Evolutionary conservation across 1,140 invertebrate species (phyloP).

Genomic region (Bombus vancouverensis): DNA sequence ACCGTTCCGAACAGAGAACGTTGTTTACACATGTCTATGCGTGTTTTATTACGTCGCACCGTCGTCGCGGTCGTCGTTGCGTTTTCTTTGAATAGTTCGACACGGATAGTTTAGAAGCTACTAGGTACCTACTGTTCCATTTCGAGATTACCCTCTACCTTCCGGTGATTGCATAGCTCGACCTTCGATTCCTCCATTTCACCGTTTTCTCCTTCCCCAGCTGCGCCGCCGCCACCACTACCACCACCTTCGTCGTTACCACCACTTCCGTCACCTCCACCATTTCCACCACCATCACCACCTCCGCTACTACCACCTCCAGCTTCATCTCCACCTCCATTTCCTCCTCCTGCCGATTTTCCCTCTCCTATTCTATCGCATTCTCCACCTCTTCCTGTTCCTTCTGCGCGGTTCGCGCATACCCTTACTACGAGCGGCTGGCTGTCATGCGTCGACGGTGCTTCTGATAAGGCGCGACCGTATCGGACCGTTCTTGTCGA

Average conservation of each 20-base stretch:
- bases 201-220: neutral
- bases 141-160: constrained; percentile 1
- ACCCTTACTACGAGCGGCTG: constrained; percentile 42
- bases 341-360: constrained; percentile 24
- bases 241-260: neutral
- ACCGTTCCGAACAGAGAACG: neutral
- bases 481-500: constrained; percentile 17
- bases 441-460: constrained; percentile 50
- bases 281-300: neutral
- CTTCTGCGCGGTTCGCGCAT: constrained; percentile 19
- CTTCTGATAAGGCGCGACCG: constrained; percentile 38
- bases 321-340: constrained; percentile 14
- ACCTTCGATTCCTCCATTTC: constrained; percentile 1
- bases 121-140: no score
- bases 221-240: neutral
- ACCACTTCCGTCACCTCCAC: neutral
- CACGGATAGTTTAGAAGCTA: neutral
- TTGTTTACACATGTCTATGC: neutral
- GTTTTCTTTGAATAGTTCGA: neutral
- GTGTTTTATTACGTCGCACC: neutral
- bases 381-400: constrained; percentile 49
- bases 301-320: constrained; percentile 10
- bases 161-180: neutral
- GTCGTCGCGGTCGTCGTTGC: neutral
- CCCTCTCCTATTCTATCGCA: constrained; percentile 25